Evolutionary conservation across 2,113 vertebrate genomes (phyloP).

Genomic region (Elachura formosa): DNA sequence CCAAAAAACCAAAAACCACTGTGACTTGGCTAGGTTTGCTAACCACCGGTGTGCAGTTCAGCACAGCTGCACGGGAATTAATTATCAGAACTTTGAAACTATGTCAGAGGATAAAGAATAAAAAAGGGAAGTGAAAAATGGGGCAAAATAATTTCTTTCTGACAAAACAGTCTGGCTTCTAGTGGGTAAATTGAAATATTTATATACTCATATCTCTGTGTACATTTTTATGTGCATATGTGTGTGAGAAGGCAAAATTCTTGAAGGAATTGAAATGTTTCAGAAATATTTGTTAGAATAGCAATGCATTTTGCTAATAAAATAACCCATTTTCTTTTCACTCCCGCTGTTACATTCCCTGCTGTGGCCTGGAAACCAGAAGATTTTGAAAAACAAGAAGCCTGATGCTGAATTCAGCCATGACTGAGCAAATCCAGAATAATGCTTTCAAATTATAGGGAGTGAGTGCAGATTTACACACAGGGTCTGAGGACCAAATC

Average conservation of each 20-base stretch:
- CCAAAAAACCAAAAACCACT: not conserved
- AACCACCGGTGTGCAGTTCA: not conserved
- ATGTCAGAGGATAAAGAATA: not conserved
- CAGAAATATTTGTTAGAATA: constrained; percentile 12
- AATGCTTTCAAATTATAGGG: not conserved
- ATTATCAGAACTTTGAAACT: not conserved
- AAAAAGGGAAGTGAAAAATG: not conserved
- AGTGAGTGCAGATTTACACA: not conserved
- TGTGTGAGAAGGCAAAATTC: not conserved
- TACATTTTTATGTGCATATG: not conserved
- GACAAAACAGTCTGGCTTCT: not conserved
- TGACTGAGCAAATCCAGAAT: not conserved
- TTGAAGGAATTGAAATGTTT: not conserved
- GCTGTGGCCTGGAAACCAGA: constrained; percentile 1
- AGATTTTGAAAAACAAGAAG: not conserved
- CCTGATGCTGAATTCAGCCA: not conserved
- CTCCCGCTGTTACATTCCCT: not conserved
- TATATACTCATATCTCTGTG: not conserved
- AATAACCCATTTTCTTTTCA: not conserved
- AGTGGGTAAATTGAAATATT: not conserved
- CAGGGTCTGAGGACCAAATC: not conserved
- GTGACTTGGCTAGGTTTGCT: not conserved
- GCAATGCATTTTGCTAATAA: constrained; percentile 17
- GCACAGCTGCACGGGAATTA: not conserved
- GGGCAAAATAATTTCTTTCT: not conserved